phyloP scores from a whole-genome alignment of 2,113 vertebrate species.

The Nyctibius bracteatus region DNA sequence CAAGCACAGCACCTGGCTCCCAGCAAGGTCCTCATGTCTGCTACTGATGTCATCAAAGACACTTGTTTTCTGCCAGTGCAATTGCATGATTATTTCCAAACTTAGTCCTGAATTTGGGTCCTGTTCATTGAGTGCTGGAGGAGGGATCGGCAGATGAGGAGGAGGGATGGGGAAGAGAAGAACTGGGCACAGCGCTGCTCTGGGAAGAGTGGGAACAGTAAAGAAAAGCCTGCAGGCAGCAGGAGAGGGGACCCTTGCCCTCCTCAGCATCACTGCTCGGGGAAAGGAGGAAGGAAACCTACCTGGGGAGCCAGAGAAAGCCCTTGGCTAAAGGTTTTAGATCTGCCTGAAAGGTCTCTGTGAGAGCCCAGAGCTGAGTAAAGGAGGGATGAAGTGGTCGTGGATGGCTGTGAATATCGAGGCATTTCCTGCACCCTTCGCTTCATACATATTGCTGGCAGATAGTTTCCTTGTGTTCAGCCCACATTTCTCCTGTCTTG shows the following conservation, averaged over 20 bases:
- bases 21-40: neutral
- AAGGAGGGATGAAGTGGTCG: neutral
- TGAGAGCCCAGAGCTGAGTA: neutral
- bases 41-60: neutral
- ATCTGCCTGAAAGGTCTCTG: neutral
- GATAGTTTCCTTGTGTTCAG: neutral
- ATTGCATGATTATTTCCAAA: neutral
- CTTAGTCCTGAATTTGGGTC: neutral
- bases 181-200: neutral
- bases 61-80: neutral
- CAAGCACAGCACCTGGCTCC: neutral
- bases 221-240: neutral
- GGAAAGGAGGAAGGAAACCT: neutral
- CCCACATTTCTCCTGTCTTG: neutral
- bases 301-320: neutral
- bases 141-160: fast-evolving
- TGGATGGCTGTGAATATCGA: neutral
- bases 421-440: neutral
- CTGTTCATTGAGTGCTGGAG: neutral
- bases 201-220: neutral
- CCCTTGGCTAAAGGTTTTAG: neutral
- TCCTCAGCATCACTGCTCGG: neutral
- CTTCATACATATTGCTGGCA: neutral
- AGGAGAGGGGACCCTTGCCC: neutral
- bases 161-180: neutral